Evolutionary conservation across 2,888 invertebrate species (phyloP), one percentile per base, ranked within the genome.

Genomic region (Spodoptera littoralis): DNA sequence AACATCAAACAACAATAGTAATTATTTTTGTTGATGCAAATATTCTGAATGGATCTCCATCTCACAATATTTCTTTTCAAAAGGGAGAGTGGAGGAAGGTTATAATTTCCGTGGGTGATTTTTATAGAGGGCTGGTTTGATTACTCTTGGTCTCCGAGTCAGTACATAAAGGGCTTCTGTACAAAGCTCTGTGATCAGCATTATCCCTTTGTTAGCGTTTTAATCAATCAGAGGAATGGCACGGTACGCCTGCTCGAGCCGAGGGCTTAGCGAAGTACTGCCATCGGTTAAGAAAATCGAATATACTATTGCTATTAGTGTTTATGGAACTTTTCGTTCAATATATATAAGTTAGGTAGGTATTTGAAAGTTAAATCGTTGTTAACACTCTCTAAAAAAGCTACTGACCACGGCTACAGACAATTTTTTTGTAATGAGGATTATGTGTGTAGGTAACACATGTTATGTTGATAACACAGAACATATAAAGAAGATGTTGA

Each of bases 121-220:
- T 86, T 85, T 87, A 84, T 87, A 85, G 87, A 84, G 89, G 88
- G 84, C 84, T 90, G 88, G 92, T 93, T 92, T 94, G 93, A 93
- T 93, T 94, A 90, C 87, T 81, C 80, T 67, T 49, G 65, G 68
- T 51, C 65, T 72, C 85, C 69, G 70, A 12, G 53, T 36, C 36
- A 36, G 70, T 85, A 88, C 84, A 91, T 90, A 91, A 92, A 94
- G 90, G 93, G 94, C 92, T 94, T 94, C 92, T 71, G 77, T 81
- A 86, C 90, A 91, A 92, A 92, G 92, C 91, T 84, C 83, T 83
- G 88, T 92, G 92, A 94, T 94, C 93, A 92, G 89, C 87, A 89
- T 91, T 90, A 93, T 92, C 93, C 92, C 90, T 90, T 92, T 93
- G 94, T 94, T 92, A 88, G 89, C 81, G 89, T 90, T 94, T 93